Evolutionary conservation across 2,113 vertebrate species (phyloP).

Genomic region (Saccopteryx leptura): DNA sequence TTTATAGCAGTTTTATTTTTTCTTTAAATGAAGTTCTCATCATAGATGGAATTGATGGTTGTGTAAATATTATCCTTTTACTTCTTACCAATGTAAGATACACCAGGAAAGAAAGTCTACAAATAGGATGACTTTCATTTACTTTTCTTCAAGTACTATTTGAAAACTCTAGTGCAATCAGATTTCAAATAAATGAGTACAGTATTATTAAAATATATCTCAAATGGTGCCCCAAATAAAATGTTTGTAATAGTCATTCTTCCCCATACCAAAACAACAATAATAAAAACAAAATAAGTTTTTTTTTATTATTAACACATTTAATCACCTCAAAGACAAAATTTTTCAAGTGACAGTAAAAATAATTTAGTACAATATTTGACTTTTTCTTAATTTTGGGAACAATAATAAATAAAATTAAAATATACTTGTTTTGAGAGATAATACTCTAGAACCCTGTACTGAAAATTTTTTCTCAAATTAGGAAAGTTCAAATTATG

Average conservation of each 20-base stretch:
- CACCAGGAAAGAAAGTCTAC: not conserved
- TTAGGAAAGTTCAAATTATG: too few species aligned
- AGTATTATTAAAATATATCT: not conserved
- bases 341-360: too few species aligned
- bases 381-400: too few species aligned
- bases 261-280: not conserved
- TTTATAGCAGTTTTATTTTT: not conserved
- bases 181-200: not conserved
- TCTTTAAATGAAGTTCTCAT: not conserved
- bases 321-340: too few species aligned
- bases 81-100: not conserved
- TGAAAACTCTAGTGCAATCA: not conserved
- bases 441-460: too few species aligned
- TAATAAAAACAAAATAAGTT: not conserved
- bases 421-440: too few species aligned
- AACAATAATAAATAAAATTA: too few species aligned
- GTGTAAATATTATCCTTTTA: slow-evolving; percentile 10
- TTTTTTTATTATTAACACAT: too few species aligned
- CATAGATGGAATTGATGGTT: not conserved
- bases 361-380: too few species aligned
- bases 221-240: not conserved
- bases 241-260: not conserved
- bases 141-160: not conserved
- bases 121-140: not conserved
- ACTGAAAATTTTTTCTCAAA: too few species aligned